These are phyloP conservation scores for Abrostola tripartita DNA, from an alignment of 2,888 invertebrate genomes.

Conservation along the genomic window DNA sequence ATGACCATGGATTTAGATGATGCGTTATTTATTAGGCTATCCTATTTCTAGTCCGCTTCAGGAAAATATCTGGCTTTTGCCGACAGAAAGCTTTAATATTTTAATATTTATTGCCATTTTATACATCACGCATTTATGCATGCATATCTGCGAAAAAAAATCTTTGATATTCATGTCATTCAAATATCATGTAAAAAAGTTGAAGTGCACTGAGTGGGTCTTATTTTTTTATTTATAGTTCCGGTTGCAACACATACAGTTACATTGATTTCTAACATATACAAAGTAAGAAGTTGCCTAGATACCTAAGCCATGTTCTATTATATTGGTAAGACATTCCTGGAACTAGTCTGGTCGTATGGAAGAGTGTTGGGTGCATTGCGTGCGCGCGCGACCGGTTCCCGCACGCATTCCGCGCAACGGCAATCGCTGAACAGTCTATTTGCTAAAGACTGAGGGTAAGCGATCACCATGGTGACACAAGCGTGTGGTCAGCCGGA, in stretches of 20 bases:
- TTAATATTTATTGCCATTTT: too few relatives aligned
- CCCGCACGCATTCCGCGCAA: conserved; percentile 51
- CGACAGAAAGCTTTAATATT: too few relatives aligned
- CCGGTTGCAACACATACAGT: background rate
- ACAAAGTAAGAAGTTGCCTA: background rate
- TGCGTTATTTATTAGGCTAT: conserved; percentile 7
- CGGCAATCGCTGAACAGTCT: conserved; percentile 22
- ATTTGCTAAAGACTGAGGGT: conserved; percentile 19
- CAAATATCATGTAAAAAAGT: too few relatives aligned
- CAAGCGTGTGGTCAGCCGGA: background rate
- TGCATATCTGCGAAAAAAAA: too few relatives aligned
- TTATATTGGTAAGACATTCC: conserved; percentile 30
- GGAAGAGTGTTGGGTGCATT: conserved; percentile 45
- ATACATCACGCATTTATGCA: too few relatives aligned
- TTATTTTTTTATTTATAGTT: background rate
- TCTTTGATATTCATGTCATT: too few relatives aligned
- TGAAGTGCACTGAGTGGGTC: too few relatives aligned
- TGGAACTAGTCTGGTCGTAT: conserved; percentile 35
- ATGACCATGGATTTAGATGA: conserved; percentile 7
- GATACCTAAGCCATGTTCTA: conserved; percentile 11
- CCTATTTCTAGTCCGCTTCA: background rate
- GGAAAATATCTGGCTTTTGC: background rate
- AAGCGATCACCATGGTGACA: conserved; percentile 12
- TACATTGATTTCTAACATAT: background rate
- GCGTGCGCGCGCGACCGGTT: conserved; percentile 50